Base-by-base conservation (phyloP, 2,113 vertebrate species). In the Gobius niger region DNA sequence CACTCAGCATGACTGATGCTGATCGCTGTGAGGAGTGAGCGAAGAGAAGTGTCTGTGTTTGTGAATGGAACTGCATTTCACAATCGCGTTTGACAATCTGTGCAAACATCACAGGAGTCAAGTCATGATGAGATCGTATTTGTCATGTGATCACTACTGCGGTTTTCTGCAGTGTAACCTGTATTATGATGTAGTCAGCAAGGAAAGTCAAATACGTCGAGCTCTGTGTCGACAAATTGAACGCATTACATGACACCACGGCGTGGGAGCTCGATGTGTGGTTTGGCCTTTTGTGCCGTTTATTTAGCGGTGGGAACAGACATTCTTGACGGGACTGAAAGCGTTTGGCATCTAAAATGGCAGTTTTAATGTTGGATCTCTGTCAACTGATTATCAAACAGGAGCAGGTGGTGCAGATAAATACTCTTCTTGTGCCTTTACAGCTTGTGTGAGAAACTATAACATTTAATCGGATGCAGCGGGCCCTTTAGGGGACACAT, bases 341-440 rank as follows among this genome's bases (percentile, higher is more conserved):
- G 42, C 10, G 16, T 16, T 44, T 44, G 16, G n/a, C 61, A 18
- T 63, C 44, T 46, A 44, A 63, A 63, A 44, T 16, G 57, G 34
- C 44, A 47, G n/a, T 44, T 19, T 47, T 46, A 10, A 15, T 63
- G 61, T 47, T 63, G 61, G 10, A 46, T 14, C 59, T 44, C 41
- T 5, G 41, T 19, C 44, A 19, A 6, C 42, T 63, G 61, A 63
- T 47, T 47, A 63, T 47, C 61, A 46, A 46, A 46, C 6, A 16
- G 61, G n/a, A 63, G 44, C 61, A 46, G 61, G 61, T 18, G 61
- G 61, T 12, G 44, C n/a, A 44, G 61, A 63, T 63, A 63, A 63
- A 63, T 19, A 19, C 10, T 14, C 16, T 47, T 40, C 9, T 47
- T 24, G 6, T 19, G 42, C 16, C 61, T 63, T 63, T 63, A 44